Evolutionary conservation across 2,113 vertebrate genomes (phyloP), one percentile per base, ranked within the genome.

Genomic region (Odontesthes bonariensis): DNA sequence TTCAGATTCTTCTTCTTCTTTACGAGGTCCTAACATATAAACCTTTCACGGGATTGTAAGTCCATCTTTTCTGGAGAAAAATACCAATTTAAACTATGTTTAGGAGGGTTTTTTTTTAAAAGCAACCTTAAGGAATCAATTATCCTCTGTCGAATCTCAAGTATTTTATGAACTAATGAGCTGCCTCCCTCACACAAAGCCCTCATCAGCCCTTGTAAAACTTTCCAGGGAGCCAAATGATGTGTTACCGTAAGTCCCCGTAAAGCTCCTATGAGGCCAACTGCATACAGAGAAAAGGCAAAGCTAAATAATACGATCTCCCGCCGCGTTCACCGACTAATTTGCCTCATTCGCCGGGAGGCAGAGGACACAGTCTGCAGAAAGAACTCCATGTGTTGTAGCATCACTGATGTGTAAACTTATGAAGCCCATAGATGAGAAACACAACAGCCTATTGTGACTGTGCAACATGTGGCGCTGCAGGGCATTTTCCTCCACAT

Each of bases 361-460:
- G 19, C 5, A 52, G 61, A 54, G 8, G 31, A 74, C 53, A 33
- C 9, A 23, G 44, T 52, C 59, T n/a, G 55, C 16, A 60, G 69
- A 73, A 77, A 42, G 47, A 55, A 42, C 56, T 54, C 46, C 13
- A 19, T 46, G 5, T 59, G 58, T 60, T 35, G 3, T 57, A 54
- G 42, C 62, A 57, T 51, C 73, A 54, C 70, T 81, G 84, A n/a
- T n/a, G 17, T 49, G 7, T 40, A 47, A 6, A 67, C 67, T 23
- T 64, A 77, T 74, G 59, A 17, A 54, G 79, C 63, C 72, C 31
- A 65, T 60, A 68, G 49, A 27, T 42, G 64, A 0, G 12, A 42
- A 51, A 82, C 51, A 64, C 73, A 74, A 53, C 3, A 71, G 35
- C 65, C 56, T 16, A 14, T n/a, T 57, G 69, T 42, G 62, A 68